These are phyloP conservation scores for Cephus runcator DNA, from an alignment of 2,888 invertebrate species.

Conservation along the genomic window DNA sequence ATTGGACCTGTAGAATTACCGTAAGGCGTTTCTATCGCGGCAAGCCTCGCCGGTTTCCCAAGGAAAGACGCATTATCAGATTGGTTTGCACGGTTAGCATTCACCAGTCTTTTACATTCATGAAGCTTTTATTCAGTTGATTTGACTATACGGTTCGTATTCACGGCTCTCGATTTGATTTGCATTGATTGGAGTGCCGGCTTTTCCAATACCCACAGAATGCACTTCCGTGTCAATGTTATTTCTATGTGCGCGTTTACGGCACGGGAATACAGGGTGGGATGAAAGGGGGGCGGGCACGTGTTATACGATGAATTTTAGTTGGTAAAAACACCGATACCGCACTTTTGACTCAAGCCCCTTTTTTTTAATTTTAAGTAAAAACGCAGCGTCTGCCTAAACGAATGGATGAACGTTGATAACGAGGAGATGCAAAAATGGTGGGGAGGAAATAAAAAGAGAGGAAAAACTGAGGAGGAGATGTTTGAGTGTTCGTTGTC, in stretches of 20 bases:
- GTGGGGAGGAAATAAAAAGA: neutral
- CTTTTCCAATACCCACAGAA: slow-evolving; percentile 31
- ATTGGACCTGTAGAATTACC: neutral
- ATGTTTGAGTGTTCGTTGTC: neutral
- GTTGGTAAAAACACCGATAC: neutral
- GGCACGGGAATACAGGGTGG: neutral
- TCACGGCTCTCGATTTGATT: slow-evolving; percentile 61
- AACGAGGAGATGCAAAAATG: neutral
- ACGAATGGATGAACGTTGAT: neutral
- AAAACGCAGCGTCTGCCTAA: neutral
- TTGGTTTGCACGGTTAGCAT: slow-evolving; percentile 55
- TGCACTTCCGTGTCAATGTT: neutral
- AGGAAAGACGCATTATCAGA: slow-evolving; percentile 60
- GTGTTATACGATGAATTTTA: neutral
- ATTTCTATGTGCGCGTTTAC: neutral
- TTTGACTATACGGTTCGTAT: slow-evolving; percentile 60
- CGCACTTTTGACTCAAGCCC: neutral
- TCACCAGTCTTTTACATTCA: slow-evolving; percentile 62
- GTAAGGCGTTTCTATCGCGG: neutral
- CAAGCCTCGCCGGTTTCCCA: slow-evolving; percentile 3
- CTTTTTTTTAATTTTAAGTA: neutral
- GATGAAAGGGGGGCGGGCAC: neutral
- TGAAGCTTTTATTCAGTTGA: slow-evolving; percentile 63
- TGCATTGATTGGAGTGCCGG: slow-evolving; percentile 65
- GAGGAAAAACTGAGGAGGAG: neutral